These are phyloP conservation scores for Hypothenemus hampei DNA, from an alignment of 1,140 invertebrate species.

Conservation along the genomic window DNA sequence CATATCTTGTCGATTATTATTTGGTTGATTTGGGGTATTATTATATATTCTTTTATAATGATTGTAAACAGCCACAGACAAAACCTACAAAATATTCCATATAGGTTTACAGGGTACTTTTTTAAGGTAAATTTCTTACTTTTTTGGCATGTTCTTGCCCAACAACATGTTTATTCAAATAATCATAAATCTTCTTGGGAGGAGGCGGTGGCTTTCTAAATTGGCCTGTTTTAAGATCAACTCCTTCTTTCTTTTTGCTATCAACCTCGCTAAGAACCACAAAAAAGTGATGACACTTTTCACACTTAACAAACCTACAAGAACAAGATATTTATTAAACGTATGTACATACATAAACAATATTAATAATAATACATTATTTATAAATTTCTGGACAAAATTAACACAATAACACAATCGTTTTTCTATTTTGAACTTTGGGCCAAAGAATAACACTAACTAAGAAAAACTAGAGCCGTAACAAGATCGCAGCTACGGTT, in stretches of 20 bases:
- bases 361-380: too few relatives aligned
- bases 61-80: conserved; percentile 97
- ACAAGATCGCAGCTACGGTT: too few relatives aligned
- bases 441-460: too few relatives aligned
- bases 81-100: conserved; percentile 51
- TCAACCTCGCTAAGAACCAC: conserved; percentile 93
- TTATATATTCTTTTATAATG: conserved; percentile 98
- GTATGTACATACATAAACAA: too few relatives aligned
- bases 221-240: conserved; percentile 59
- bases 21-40: conserved; percentile 65
- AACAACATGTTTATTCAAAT: conserved; percentile 93
- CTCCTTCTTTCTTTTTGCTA: conserved; percentile 79
- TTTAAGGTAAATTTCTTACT: conserved; percentile 37
- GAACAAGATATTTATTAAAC: too few relatives aligned
- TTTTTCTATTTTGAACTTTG: too few relatives aligned
- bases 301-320: conserved; percentile 88
- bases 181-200: conserved; percentile 95
- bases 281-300: conserved; percentile 97
- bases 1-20: conserved; percentile 47
- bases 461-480: too few relatives aligned
- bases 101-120: not conserved
- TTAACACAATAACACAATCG: too few relatives aligned
- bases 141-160: conserved; percentile 98
- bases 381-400: not conserved
- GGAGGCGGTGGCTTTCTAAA: conserved; percentile 81